Conservation (phyloP, 1,140 invertebrate genomes). For the Philopotamus ludificatus region DNA sequence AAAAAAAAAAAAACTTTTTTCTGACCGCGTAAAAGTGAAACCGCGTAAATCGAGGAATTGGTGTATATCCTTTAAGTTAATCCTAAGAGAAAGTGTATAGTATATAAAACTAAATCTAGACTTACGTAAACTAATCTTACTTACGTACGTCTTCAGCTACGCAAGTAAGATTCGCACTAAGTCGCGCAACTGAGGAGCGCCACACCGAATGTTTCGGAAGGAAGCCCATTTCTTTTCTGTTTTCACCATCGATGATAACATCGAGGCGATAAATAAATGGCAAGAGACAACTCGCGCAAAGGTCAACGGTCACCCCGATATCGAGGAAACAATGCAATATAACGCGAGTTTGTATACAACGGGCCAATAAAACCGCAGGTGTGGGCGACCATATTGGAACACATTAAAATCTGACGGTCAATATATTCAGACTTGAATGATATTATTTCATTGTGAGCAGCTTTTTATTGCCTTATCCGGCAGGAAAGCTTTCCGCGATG, state of each 20-base stretch:
- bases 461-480: neutral
- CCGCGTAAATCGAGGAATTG: too few relatives aligned
- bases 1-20: too few relatives aligned
- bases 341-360: slow-evolving; percentile 19
- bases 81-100: too few relatives aligned
- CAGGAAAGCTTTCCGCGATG: neutral
- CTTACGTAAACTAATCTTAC: too few relatives aligned
- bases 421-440: slow-evolving; percentile 6
- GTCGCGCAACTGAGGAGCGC: too few relatives aligned
- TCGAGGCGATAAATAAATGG: slow-evolving; percentile 3
- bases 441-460: neutral
- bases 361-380: slow-evolving; percentile 31
- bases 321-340: slow-evolving; percentile 32
- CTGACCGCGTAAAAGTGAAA: too few relatives aligned
- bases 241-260: neutral
- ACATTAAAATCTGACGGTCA: slow-evolving; percentile 6
- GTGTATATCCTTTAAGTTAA: too few relatives aligned
- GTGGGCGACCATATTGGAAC: slow-evolving; percentile 28
- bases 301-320: slow-evolving; percentile 31
- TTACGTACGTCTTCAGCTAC: too few relatives aligned
- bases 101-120: too few relatives aligned
- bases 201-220: too few relatives aligned
- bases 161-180: too few relatives aligned
- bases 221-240: too few relatives aligned
- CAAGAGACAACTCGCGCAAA: slow-evolving; percentile 22